phyloP scores from a whole-genome alignment of 2,113 vertebrate species.

The Catharus bicknelli region DNA sequence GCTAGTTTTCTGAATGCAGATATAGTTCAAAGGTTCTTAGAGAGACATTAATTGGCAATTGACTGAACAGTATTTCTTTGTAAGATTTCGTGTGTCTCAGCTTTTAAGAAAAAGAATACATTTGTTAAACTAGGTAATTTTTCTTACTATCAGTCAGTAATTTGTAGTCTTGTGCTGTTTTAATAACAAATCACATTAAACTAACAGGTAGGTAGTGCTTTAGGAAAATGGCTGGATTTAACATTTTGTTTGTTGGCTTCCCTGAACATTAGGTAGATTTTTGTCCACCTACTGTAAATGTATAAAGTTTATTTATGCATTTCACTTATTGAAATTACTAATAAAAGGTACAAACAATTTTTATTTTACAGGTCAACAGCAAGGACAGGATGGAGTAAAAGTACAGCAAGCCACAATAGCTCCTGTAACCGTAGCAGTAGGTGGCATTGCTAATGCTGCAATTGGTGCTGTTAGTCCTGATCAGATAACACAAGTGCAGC shows the following conservation, averaged over 20 bases:
- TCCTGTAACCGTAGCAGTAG: conserved; percentile 91
- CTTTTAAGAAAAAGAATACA: neutral
- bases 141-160: neutral
- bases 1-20: neutral
- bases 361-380: conserved; percentile 87
- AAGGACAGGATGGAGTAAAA: conserved; percentile 92
- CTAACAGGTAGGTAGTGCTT: neutral
- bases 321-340: neutral
- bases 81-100: neutral
- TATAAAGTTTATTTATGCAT: neutral
- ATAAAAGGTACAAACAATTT: neutral
- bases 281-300: neutral
- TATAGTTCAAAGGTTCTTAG: neutral
- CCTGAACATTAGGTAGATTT: neutral
- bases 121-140: neutral
- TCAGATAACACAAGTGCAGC: conserved; percentile 93
- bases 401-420: conserved; percentile 90
- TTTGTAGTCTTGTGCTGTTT: neutral
- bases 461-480: conserved; percentile 92
- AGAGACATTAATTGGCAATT: neutral
- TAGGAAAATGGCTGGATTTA: neutral
- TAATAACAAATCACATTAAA: neutral
- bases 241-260: neutral
- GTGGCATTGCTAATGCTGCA: conserved; percentile 87
- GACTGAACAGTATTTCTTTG: neutral